Conservation (phyloP, 2,888 invertebrate genomes). For the Argynnis bischoffii region DNA sequence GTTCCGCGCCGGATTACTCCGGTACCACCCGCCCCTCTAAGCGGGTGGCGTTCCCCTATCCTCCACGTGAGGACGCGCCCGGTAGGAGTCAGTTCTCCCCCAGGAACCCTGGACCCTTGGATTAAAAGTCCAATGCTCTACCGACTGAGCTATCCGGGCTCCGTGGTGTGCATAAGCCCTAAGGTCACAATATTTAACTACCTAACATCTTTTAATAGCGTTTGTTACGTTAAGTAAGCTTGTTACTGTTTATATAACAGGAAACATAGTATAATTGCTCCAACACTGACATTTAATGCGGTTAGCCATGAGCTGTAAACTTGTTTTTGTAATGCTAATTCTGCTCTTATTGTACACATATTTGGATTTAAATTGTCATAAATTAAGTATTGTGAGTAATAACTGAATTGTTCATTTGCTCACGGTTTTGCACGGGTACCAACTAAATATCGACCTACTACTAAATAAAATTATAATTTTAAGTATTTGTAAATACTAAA, state of each 20-base stretch:
- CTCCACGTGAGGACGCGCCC: too few relatives aligned
- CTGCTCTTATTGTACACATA: constrained; percentile 41
- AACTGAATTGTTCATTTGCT: too few relatives aligned
- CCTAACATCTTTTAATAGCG: not conserved
- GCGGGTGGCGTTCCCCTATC: too few relatives aligned
- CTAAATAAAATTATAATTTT: not conserved
- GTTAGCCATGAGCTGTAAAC: constrained; percentile 65
- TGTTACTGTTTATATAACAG: constrained; percentile 43
- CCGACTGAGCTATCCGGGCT: constrained; percentile 83
- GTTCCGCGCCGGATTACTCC: too few relatives aligned
- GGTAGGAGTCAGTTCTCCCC: too few relatives aligned
- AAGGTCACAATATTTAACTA: too few relatives aligned
- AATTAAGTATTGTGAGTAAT: not conserved
- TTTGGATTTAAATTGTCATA: constrained; percentile 19
- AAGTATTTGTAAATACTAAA: not conserved
- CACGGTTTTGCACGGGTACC: too few relatives aligned
- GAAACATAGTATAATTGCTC: constrained; percentile 48
- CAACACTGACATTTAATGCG: constrained; percentile 60
- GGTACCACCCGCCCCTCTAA: too few relatives aligned
- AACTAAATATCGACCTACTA: too few relatives aligned
- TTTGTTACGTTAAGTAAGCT: constrained; percentile 29
- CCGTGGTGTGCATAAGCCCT: not conserved
- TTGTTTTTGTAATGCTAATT: constrained; percentile 60
- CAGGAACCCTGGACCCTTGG: constrained; percentile 84
- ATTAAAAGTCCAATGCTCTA: constrained; percentile 83